Evolutionary conservation across 2,888 invertebrate species (phyloP).

Genomic region (Monoplex corrugatus): DNA sequence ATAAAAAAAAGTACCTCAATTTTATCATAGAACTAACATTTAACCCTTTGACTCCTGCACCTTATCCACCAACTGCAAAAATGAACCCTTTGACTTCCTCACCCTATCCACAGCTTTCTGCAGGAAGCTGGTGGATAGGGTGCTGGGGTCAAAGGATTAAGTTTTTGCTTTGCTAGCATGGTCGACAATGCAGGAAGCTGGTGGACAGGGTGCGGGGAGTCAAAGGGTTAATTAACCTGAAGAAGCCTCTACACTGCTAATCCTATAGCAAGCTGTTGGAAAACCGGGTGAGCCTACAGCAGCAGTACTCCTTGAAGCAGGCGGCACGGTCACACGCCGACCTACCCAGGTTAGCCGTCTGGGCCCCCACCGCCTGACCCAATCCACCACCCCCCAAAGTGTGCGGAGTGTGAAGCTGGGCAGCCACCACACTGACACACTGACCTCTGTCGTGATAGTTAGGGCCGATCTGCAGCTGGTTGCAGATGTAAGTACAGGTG

Average conservation of each 20-base stretch:
- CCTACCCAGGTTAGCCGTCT: conserved; percentile 51
- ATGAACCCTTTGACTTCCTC: too few relatives aligned
- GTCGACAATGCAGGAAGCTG: too few relatives aligned
- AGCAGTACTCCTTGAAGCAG: conserved; percentile 53
- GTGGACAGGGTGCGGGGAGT: too few relatives aligned
- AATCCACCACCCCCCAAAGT: background rate
- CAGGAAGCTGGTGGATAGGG: too few relatives aligned
- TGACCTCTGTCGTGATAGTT: conserved; percentile 30
- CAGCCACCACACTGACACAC: conserved; percentile 50
- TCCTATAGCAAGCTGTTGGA: background rate
- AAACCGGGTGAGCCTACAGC: conserved; percentile 46
- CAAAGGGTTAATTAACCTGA: too few relatives aligned
- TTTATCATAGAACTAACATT: too few relatives aligned
- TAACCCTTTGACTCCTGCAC: too few relatives aligned
- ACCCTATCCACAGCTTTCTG: too few relatives aligned
- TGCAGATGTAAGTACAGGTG: conserved; percentile 47
- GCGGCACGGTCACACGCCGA: conserved; percentile 43
- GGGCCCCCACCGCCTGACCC: conserved; percentile 48
- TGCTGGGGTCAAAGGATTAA: too few relatives aligned
- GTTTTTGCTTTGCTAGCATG: too few relatives aligned
- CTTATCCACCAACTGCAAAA: too few relatives aligned
- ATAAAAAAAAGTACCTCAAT: too few relatives aligned
- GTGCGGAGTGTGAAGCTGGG: conserved; percentile 43
- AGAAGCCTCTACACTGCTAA: background rate
- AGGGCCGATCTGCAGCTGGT: conserved; percentile 41